phyloP scores from a whole-genome alignment of 1,140 invertebrate species.

The Melitaea cinxia region DNA sequence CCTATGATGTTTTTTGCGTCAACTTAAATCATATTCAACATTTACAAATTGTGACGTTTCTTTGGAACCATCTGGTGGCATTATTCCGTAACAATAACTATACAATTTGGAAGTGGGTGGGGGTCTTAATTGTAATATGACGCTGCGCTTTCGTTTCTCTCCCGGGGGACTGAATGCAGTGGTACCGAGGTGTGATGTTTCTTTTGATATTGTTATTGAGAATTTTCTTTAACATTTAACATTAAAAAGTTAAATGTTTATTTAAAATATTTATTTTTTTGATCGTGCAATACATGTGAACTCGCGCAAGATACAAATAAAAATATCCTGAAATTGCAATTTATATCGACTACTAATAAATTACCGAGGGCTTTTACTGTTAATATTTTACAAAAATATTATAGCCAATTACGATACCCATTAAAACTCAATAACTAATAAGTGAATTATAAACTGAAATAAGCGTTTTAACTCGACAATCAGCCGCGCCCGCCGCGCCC shows the following conservation, averaged over 20 bases:
- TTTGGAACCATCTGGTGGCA: slow-evolving; percentile 5
- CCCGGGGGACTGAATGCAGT: neutral
- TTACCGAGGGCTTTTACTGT: too few species aligned
- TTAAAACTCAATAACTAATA: neutral
- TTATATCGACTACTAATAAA: too few species aligned
- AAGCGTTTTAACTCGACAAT: slow-evolving; percentile 4
- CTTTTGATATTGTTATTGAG: neutral
- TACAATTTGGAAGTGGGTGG: slow-evolving; percentile 11
- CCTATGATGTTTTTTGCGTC: neutral
- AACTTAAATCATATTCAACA: neutral
- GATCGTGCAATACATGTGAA: too few species aligned
- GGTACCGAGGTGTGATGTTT: neutral
- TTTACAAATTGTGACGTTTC: neutral
- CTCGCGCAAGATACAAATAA: too few species aligned
- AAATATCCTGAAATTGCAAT: too few species aligned
- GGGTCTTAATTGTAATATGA: slow-evolving; percentile 17
- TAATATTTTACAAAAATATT: neutral
- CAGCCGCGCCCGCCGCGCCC: neutral
- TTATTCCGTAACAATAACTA: neutral
- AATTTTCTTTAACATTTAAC: neutral
- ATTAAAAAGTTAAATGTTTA: too few species aligned
- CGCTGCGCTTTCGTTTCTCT: slow-evolving; percentile 4
- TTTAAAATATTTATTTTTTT: too few species aligned
- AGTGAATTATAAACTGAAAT: neutral
- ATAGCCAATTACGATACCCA: neutral